Base-by-base conservation (phyloP, 2,888 invertebrate genomes). In the Drosophila demipolita region DNA sequence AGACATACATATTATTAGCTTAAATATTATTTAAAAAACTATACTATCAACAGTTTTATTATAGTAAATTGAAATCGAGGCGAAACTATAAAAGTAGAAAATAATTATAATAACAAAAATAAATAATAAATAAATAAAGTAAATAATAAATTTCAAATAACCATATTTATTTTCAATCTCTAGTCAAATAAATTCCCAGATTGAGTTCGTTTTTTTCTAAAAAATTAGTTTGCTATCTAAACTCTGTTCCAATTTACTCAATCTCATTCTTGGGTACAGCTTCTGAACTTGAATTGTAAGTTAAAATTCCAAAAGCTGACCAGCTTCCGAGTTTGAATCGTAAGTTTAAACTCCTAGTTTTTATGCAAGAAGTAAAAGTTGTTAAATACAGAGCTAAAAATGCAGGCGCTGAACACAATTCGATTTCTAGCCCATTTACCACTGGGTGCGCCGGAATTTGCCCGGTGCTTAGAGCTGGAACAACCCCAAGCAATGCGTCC, bases 401-500 rank as follows among this genome's bases (percentile, higher is more conserved):
- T 7, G 1, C 1, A 29, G 29, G 0, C 7, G 20, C 20, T 45
- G 7, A 15, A 53, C 9, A 1, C 2, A 15, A 7, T 49, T 42
- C 15, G 0, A 15, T 36, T 20, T 9, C 1, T 26, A 8, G 12
- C n/a, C 1, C 15, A 76, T 76, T 76, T 23, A 7, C 59, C 54
- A 79, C 55, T 57, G 75, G 80, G 69, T 17, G 35, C 20, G 8
- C 29, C 29, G 17, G 17, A 17, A 26, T 38, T 3, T n/a, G 35
- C 17, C 17, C 45, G 48, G 50, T 57, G 66, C 60, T 54, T 48
- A 29, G 20, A n/a, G 57, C 15, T 29, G n/a, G 50, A 65, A 54
- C 64, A 63, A 50, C 61, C 40, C 57, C 59, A 55, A 23, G 55
- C n/a, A 29, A 26, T 26, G 29, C 26, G 36, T 33, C 26, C 26